A percentile compares a stretch with the other conserved stretches of the same genome.
Evolutionary conservation across 2,797 vertebrate species (phyloP).

Genomic region (Semotilus atromaculatus): DNA sequence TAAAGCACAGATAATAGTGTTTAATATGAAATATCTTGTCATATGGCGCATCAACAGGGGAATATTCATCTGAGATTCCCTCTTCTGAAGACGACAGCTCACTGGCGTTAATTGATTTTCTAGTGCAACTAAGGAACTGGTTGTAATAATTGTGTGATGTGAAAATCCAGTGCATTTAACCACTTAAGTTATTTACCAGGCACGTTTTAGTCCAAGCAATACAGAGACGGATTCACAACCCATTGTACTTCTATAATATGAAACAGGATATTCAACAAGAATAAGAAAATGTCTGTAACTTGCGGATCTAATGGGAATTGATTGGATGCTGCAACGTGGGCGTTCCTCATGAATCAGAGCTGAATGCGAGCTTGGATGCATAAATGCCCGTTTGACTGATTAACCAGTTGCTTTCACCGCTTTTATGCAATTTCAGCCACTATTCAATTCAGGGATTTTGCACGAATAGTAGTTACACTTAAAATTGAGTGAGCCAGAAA

Average conservation of each 20-base stretch:
- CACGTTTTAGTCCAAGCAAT: neutral
- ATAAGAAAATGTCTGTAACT: neutral
- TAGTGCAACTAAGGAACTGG: neutral
- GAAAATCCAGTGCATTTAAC: neutral
- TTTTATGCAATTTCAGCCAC: neutral
- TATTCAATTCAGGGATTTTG: too few species aligned
- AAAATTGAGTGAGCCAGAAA: too few species aligned
- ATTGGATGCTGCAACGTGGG: neutral
- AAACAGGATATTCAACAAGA: neutral
- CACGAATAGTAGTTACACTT: too few species aligned
- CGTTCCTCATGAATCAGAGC: neutral
- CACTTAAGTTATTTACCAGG: conserved; percentile 5
- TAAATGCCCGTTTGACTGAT: neutral
- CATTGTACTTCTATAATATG: neutral
- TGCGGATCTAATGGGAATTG: neutral
- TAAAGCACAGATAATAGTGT: conserved; percentile 15
- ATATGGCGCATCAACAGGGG: neutral
- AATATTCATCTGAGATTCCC: neutral
- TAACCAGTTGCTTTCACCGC: neutral
- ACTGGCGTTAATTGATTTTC: too few species aligned
- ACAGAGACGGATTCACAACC: neutral
- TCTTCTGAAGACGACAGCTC: too few species aligned
- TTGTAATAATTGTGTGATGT: neutral
- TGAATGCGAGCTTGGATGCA: neutral
- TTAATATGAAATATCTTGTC: conserved; percentile 26